phyloP scores from a whole-genome alignment of 2,113 vertebrate genomes.

The Limnothrissa miodon region DNA sequence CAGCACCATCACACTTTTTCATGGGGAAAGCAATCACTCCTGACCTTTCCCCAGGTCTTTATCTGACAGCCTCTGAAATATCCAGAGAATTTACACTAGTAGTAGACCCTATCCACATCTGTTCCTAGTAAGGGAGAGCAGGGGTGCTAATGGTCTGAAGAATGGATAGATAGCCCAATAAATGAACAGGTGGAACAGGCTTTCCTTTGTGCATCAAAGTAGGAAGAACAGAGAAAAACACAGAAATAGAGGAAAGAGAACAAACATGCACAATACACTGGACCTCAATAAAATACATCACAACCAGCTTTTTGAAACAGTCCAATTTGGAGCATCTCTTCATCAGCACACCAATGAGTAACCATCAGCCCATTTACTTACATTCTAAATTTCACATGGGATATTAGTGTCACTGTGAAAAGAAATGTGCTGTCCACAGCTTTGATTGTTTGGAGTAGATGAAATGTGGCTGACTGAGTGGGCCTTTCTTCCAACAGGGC shows the following conservation, averaged over 20 bases:
- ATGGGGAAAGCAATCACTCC: neutral
- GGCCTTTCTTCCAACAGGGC: neutral
- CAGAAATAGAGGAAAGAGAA: neutral
- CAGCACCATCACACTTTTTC: neutral
- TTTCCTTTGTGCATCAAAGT: neutral
- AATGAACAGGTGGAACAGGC: neutral
- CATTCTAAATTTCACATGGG: neutral
- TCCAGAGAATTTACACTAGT: neutral
- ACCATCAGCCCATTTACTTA: neutral
- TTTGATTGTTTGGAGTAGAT: neutral
- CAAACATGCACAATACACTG: too few relatives aligned
- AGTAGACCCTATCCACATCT: neutral
- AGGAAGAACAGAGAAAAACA: neutral
- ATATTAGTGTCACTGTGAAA: neutral
- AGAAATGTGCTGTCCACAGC: neutral
- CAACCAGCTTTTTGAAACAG: neutral
- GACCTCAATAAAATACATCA: neutral
- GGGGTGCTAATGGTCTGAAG: neutral
- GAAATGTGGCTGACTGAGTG: neutral
- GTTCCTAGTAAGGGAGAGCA: neutral
- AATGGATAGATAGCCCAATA: neutral
- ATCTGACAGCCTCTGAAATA: neutral
- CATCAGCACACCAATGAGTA: neutral
- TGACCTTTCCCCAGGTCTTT: neutral
- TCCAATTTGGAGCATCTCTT: neutral